Percentiles rank a stretch among this genome's conserved stretches.
Conservation (phyloP, 2,797 vertebrate species). For the Malurus leucopterus region DNA sequence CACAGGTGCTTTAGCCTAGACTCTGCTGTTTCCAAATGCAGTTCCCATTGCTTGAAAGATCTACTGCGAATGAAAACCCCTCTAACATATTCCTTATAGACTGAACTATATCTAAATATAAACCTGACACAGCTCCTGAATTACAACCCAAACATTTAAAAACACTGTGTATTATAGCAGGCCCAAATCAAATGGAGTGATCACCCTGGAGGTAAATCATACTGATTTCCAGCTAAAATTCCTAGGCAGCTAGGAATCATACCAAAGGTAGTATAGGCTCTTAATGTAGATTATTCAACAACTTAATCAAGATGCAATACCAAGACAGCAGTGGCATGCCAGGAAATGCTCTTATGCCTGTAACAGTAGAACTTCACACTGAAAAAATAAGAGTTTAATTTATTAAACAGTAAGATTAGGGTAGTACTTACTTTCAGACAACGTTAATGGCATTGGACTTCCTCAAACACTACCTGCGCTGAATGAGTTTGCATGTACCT, state of each 20-base stretch:
- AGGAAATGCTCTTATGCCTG: background rate
- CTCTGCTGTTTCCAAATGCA: background rate
- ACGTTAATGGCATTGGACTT: fast-evolving
- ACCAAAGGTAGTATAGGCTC: background rate
- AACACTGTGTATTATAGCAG: background rate
- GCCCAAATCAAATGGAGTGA: background rate
- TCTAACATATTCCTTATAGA: background rate
- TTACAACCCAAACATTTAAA: background rate
- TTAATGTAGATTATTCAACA: background rate
- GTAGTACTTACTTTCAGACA: background rate
- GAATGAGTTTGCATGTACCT: fast-evolving
- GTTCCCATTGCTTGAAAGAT: background rate
- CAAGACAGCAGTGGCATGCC: fast-evolving
- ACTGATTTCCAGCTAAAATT: background rate
- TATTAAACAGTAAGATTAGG: background rate
- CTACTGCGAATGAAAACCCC: background rate
- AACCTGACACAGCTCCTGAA: background rate
- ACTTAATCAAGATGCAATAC: background rate
- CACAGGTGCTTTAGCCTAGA: background rate
- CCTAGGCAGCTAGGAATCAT: background rate
- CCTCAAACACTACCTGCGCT: background rate
- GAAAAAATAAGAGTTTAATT: background rate
- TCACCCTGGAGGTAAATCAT: background rate
- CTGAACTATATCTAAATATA: background rate
- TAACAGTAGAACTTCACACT: background rate